Evolutionary conservation across 2,888 invertebrate genomes (phyloP).

Genomic region (Orthosia cruda): DNA sequence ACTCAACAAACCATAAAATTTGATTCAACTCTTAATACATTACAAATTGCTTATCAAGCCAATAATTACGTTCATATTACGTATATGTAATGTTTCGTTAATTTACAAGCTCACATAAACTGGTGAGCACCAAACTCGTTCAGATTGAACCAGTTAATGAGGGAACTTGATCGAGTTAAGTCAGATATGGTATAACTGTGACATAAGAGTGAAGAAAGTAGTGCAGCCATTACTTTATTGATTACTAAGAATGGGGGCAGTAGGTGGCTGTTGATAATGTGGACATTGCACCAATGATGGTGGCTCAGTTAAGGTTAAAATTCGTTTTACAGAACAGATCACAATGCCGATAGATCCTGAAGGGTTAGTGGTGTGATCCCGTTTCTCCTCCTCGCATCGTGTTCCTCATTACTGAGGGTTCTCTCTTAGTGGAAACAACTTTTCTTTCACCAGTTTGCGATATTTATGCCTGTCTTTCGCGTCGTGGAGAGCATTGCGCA

Average conservation of each 20-base stretch:
- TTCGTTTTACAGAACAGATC: background rate
- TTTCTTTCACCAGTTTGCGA: too few species aligned
- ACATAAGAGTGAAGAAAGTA: slow-evolving; percentile 63
- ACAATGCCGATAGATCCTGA: too few species aligned
- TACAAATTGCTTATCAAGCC: slow-evolving; percentile 40
- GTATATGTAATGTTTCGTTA: slow-evolving; percentile 42
- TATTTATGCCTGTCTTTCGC: too few species aligned
- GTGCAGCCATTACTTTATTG: slow-evolving; percentile 26
- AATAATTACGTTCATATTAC: slow-evolving; percentile 40
- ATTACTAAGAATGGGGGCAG: slow-evolving; percentile 14
- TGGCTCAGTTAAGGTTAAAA: background rate
- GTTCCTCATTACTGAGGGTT: too few species aligned
- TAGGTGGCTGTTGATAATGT: background rate
- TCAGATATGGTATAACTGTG: slow-evolving; percentile 51
- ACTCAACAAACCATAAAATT: slow-evolving; percentile 35
- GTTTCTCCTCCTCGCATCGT: too few species aligned
- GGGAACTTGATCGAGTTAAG: slow-evolving; percentile 64
- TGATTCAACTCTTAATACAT: slow-evolving; percentile 24
- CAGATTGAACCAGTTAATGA: slow-evolving; percentile 52
- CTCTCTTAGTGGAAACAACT: too few species aligned
- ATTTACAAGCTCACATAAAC: slow-evolving; percentile 56
- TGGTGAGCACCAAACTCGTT: slow-evolving; percentile 14
- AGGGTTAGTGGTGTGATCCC: too few species aligned
- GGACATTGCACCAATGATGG: background rate
- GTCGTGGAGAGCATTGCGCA: too few species aligned